These are phyloP conservation scores for Mythimna ferrago DNA, from an alignment of 2,888 invertebrate species.

Conservation along the genomic window DNA sequence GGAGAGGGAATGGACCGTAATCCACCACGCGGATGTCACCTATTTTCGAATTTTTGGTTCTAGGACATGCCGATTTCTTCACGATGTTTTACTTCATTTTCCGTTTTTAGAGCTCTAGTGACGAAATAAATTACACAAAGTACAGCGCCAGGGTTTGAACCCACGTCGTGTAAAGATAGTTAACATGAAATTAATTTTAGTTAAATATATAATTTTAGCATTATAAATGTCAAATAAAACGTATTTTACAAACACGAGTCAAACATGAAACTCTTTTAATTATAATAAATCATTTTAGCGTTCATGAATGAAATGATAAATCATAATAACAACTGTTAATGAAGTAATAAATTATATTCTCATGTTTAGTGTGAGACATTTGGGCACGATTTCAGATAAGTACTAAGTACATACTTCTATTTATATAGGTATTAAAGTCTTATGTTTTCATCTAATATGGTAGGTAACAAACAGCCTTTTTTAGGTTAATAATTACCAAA, in stretches of 20 bases:
- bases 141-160: too few relatives aligned
- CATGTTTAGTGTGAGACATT: conserved; percentile 30
- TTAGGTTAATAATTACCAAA: too few relatives aligned
- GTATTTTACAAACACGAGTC: conserved; percentile 6
- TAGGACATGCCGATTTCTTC: too few relatives aligned
- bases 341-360: conserved; percentile 49
- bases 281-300: conserved; percentile 45
- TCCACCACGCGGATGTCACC: too few relatives aligned
- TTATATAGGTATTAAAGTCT: not conserved
- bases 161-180: not conserved
- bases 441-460: not conserved
- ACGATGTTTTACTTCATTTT: too few relatives aligned
- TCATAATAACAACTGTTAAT: conserved; percentile 50
- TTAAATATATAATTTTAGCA: not conserved
- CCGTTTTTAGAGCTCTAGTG: too few relatives aligned
- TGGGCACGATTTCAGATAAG: conserved; percentile 29
- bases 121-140: too few relatives aligned
- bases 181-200: not conserved
- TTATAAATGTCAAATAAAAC: not conserved
- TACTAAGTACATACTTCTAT: conserved; percentile 3
- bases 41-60: too few relatives aligned
- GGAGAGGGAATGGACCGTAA: too few relatives aligned
- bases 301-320: conserved; percentile 47
- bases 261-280: conserved; percentile 25
- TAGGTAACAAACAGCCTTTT: too few relatives aligned